phyloP scores from a whole-genome alignment of 37 sponge, comb jelly and placozoan species.

The Eunapius fragilis region DNA sequence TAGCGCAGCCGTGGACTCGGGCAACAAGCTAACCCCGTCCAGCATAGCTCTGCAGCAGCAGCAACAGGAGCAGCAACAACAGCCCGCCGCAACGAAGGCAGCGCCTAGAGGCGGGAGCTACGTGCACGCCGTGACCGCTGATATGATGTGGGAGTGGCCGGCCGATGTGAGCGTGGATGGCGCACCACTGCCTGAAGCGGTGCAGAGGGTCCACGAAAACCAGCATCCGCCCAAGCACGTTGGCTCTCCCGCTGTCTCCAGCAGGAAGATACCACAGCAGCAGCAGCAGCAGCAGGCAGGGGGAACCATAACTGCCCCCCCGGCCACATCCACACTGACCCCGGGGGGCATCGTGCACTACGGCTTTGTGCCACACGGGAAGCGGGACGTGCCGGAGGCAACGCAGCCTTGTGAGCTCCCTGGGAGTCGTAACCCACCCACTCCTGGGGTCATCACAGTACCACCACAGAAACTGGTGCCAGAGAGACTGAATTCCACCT shows the following conservation, averaged over 20 bases:
- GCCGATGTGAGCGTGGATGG: background rate
- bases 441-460: background rate
- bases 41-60: background rate
- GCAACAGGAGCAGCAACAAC: too few relatives aligned
- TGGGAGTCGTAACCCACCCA: background rate
- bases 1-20: background rate
- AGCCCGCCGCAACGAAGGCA: background rate
- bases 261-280: background rate
- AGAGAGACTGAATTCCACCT: background rate
- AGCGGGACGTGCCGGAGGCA: background rate
- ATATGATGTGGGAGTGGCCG: background rate
- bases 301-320: background rate
- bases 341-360: background rate
- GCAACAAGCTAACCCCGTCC: background rate
- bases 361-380: background rate
- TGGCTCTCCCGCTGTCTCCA: background rate
- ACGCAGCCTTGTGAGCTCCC: slow-evolving; percentile 60
- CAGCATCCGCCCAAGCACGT: background rate
- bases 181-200: background rate
- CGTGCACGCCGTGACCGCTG: background rate
- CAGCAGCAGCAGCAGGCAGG: too few relatives aligned
- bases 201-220: background rate
- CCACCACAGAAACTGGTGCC: background rate
- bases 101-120: background rate
- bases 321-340: background rate